Conservation (phyloP, 2,113 vertebrate species). For the Cranoglanis bouderius region DNA sequence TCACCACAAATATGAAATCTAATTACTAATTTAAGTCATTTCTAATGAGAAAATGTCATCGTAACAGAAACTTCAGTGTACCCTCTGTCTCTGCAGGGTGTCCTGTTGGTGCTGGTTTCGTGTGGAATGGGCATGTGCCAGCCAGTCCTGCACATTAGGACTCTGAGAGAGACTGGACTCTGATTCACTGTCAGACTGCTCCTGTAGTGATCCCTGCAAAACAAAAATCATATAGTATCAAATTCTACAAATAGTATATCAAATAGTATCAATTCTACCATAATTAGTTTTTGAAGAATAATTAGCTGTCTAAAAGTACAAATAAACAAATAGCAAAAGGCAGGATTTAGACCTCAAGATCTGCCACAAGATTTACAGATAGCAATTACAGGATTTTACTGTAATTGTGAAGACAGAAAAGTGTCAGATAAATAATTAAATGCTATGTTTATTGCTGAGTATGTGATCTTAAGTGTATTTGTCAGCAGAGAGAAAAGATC, state of each 20-base stretch:
- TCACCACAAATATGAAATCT: background rate
- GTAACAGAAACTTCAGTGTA: conserved; percentile 50
- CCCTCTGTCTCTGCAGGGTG: conserved; percentile 87
- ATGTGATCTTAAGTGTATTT: background rate
- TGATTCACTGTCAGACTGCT: conserved; percentile 83
- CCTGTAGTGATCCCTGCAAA: conserved; percentile 81
- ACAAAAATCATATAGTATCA: background rate
- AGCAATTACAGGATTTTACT: background rate
- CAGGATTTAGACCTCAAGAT: background rate
- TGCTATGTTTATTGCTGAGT: background rate
- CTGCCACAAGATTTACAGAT: background rate
- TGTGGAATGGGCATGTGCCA: conserved; percentile 83
- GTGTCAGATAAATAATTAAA: background rate
- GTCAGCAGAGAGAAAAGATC: background rate
- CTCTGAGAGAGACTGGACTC: conserved; percentile 81
- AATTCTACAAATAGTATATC: background rate
- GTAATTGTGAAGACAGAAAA: background rate
- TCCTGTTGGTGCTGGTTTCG: conserved; percentile 85
- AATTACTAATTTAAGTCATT: background rate
- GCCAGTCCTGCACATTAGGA: conserved; percentile 92
- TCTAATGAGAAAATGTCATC: background rate
- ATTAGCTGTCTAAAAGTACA: background rate
- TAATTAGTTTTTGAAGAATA: background rate
- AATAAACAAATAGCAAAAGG: background rate
- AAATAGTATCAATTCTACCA: background rate